phyloP scores from a whole-genome alignment of 2,888 invertebrate species.

The Cataglyphis albicans region DNA sequence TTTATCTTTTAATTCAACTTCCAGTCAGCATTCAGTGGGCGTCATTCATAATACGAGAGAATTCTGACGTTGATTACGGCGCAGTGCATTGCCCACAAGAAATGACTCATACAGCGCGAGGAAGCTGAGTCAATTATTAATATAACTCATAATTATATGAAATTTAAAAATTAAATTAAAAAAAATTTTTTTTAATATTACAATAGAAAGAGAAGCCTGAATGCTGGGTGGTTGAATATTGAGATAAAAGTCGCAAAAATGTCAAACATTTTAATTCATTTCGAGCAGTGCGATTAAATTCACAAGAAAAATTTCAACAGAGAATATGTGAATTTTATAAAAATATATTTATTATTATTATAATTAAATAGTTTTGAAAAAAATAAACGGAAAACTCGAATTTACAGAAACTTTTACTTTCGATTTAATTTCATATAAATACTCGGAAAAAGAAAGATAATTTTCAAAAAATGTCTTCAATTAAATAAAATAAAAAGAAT shows the following conservation, averaged over 20 bases:
- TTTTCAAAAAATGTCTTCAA: not conserved
- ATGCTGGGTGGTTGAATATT: not conserved
- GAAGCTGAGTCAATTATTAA: slow-evolving; percentile 57
- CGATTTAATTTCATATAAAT: not conserved
- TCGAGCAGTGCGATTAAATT: not conserved
- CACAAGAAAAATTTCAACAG: not conserved
- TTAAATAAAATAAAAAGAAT: not conserved
- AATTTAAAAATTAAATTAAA: slow-evolving; percentile 19
- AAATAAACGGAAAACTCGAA: not conserved
- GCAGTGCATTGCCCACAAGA: slow-evolving; percentile 62
- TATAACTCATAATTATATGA: slow-evolving; percentile 37
- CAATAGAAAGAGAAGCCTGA: not conserved
- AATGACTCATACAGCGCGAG: slow-evolving; percentile 66
- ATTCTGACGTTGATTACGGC: slow-evolving; percentile 39
- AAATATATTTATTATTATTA: not conserved
- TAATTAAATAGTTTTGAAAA: not conserved
- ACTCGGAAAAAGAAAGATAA: not conserved
- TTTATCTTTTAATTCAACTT: slow-evolving; percentile 68
- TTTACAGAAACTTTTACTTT: not conserved
- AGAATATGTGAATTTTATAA: not conserved
- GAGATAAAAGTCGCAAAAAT: not conserved
- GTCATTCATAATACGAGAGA: slow-evolving; percentile 64
- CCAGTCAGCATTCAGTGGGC: slow-evolving; percentile 70
- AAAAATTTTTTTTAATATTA: not conserved
- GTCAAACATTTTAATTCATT: not conserved